A percentile compares a stretch with the other conserved stretches of the same genome.
Evolutionary conservation across 2,888 invertebrate genomes (phyloP).

Genomic region (Ophion ellenae): DNA sequence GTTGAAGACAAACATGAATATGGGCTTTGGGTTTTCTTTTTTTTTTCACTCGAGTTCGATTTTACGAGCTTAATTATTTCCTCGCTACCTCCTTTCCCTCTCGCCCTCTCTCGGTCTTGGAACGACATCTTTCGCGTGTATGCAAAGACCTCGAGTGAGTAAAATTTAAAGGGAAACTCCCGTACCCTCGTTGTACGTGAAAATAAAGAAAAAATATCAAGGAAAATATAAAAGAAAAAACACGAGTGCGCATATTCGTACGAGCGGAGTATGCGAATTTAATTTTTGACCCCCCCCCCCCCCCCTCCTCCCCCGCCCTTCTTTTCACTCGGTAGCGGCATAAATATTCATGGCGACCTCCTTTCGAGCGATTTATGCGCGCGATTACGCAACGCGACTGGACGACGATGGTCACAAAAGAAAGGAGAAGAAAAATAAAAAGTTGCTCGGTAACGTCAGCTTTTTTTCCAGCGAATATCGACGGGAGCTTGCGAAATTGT

Average conservation of each 20-base stretch:
- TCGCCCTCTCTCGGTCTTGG: background rate
- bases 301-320: background rate
- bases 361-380: constrained; percentile 75
- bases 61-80: constrained; percentile 26
- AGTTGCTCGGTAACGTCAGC: constrained; percentile 35
- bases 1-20: background rate
- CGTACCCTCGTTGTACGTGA: background rate
- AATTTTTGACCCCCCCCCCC: constrained; percentile 72
- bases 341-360: constrained; percentile 76
- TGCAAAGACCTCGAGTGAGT: background rate
- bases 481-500: constrained; percentile 40
- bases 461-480: constrained; percentile 52
- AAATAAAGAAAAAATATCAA: constrained; percentile 21
- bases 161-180: background rate
- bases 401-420: constrained; percentile 32
- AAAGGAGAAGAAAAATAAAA: background rate
- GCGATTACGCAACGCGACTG: constrained; percentile 71
- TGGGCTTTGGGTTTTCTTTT: background rate
- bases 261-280: constrained; percentile 75
- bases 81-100: background rate
- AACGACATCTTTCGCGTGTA: background rate
- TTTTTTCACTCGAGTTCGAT: constrained; percentile 24
- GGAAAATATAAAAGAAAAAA: constrained; percentile 3
- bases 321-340: constrained; percentile 57
- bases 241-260: constrained; percentile 63